Base-by-base conservation (phyloP, 2,797 vertebrate species). In the Poecilia gillii region DNA sequence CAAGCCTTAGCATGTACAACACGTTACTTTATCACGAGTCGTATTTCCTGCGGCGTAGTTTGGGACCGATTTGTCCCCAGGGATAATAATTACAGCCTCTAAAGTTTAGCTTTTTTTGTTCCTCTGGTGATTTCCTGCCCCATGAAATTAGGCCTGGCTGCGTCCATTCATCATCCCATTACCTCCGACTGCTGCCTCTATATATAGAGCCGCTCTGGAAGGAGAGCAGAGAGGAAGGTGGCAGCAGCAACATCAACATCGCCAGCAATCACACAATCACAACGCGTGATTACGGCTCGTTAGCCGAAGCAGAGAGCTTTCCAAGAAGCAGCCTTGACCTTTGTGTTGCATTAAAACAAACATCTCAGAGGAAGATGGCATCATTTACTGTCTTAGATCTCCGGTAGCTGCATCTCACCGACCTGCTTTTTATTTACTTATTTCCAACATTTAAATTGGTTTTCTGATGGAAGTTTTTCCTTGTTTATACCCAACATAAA, bases 71-170 rank as follows among this genome's bases (percentile, higher is more conserved):
- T 87, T 93, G 87, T 92, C 94, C 93, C 93, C 47, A 79, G 90
- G 92, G 92, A 92, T 92, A 95, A 95, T 95, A 95, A 95, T 95
- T 93, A 94, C 90, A 92, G 91, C 88, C 89, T 93, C 89, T 84
- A 83, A 90, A 89, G 82, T 92, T 94, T 85, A 93, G 90, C 91
- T 94, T 66, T 93, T 94, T 90, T 91, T 89, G 92, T 93, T 93
- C 20, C 92, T 93, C 91, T 90, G 84, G 92, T 86, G 91, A 94
- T 94, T 95, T 94, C 93, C 95, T 95, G 93, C 91, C 91, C 89
- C 81, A 74, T 92, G 91, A 93, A 95, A 95, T 94, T 89, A 94
- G 91, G 89, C 91, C 93, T 89, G 13, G 75, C 81, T 77, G 78
- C 79, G 87, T 92, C 90, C 93, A 95, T 95, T 94, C 90, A 94